phyloP scores from a whole-genome alignment of 37 sponge, comb jelly and placozoan genomes.

The Aphrocallistes beatrix region DNA sequence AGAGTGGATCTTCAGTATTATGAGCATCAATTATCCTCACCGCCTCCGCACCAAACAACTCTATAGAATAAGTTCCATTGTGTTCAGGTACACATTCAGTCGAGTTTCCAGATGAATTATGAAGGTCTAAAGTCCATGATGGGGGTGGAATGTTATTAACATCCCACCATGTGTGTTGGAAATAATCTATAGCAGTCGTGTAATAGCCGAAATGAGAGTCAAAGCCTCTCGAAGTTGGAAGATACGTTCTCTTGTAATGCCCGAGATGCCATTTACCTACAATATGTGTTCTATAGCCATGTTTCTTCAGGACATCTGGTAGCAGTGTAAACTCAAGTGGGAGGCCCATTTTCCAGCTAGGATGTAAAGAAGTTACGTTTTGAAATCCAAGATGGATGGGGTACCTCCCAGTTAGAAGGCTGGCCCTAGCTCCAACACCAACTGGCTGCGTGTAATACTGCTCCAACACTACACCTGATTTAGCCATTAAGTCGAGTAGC shows the following conservation, averaged over 20 bases:
- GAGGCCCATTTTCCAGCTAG: neutral
- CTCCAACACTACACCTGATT: conserved; percentile 25
- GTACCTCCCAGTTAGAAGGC: conserved; percentile 33
- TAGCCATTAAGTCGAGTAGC: conserved; percentile 21
- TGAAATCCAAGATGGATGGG: conserved; percentile 24
- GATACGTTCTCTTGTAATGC: conserved; percentile 18
- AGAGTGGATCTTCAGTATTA: conserved; percentile 31
- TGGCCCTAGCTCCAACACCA: conserved; percentile 30
- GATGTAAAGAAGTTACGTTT: neutral
- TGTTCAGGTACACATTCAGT: neutral
- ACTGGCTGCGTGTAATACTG: conserved; percentile 25
- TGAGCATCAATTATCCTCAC: conserved; percentile 26
- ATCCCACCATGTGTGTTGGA: neutral
- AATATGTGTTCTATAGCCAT: conserved; percentile 26
- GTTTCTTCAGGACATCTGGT: conserved; percentile 24
- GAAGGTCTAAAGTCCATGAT: neutral
- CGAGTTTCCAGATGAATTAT: neutral
- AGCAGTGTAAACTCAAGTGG: conserved; percentile 30
- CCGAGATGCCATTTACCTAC: conserved; percentile 43
- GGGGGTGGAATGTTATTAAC: neutral
- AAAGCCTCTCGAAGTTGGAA: conserved; percentile 33
- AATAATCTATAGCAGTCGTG: neutral
- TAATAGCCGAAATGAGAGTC: conserved; percentile 13
- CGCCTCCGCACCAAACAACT: conserved; percentile 13
- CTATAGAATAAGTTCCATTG: neutral